These are phyloP conservation scores for Eustalomyia histrio DNA, from an alignment of 2,888 invertebrate species.

Conservation along the genomic window DNA sequence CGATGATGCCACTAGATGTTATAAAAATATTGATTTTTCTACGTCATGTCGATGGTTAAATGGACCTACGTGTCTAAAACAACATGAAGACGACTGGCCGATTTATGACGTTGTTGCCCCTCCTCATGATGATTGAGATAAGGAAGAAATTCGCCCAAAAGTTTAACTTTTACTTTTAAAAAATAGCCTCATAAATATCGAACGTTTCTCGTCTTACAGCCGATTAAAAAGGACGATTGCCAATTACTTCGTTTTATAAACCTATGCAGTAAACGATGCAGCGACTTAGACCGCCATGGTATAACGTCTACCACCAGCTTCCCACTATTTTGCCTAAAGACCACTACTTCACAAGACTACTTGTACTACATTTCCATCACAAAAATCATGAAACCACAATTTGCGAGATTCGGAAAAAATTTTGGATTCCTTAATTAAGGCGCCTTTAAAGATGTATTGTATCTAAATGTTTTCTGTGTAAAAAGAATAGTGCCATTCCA, in stretches of 20 bases:
- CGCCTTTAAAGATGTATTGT: slow-evolving; percentile 33
- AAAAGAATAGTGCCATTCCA: slow-evolving; percentile 23
- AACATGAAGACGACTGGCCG: too few relatives aligned
- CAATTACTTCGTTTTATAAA: background rate
- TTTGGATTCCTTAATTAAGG: slow-evolving; percentile 50
- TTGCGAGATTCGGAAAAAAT: slow-evolving; percentile 40
- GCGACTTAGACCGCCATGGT: background rate
- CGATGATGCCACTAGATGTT: slow-evolving; percentile 23
- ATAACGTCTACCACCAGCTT: too few relatives aligned
- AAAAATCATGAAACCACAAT: slow-evolving; percentile 59
- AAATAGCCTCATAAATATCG: too few relatives aligned
- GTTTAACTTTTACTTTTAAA: slow-evolving; percentile 3
- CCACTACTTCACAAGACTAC: slow-evolving; percentile 45
- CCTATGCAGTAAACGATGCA: background rate
- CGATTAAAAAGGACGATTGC: background rate
- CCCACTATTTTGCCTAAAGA: slow-evolving; percentile 57
- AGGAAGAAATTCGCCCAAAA: slow-evolving; percentile 24
- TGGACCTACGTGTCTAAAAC: slow-evolving; percentile 13
- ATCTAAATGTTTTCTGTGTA: slow-evolving; percentile 41
- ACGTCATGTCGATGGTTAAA: slow-evolving; percentile 1
- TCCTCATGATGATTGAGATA: background rate
- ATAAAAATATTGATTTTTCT: slow-evolving; percentile 27
- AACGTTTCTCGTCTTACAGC: too few relatives aligned
- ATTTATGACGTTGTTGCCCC: background rate
- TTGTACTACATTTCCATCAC: slow-evolving; percentile 47